Base-by-base conservation (phyloP, 2,888 invertebrate species). In the Galerucella nymphaeae region DNA sequence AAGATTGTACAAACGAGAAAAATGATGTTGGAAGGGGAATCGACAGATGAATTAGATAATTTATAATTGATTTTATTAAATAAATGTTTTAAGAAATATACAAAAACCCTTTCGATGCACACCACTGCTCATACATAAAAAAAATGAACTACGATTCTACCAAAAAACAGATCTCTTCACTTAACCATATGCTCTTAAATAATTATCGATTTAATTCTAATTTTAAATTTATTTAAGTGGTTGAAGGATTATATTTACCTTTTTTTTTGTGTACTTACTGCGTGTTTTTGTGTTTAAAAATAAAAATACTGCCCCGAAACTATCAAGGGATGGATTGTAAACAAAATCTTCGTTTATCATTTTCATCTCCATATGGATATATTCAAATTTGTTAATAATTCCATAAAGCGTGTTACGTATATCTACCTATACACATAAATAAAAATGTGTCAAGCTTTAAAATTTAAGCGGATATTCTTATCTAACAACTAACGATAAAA, bases 1-100 rank as follows among this genome's bases (percentile, higher is more conserved):
- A 87, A 86, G 74, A 81, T 80, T n/a, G 82, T 83, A 4, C 80
- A 81, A 45, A 80, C 76, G 57, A 81, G 78, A 5, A 75, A 85
- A 45, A 76, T 84, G 16, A 82, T 83, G 14, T n/a, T 74, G 59
- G 79, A 77, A 68, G 86, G 85, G 3, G 87, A 88, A 79, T 87
- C 87, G 0, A 85, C 87, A 14, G 86, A 87, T 73, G 87, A 87
- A 71, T 81, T 85, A 80, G 85, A 86, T 70, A 82, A 78, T 74
- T 82, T 72, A 73, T 23, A 38, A 14, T 30, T 18, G 6, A 16
- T 50, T 53, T 53, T 9, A 18, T 53, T 9, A 10, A 53, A 18
- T 53, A 53, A 16, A 18, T 16, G 10, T 53, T 53, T 2, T 16
- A 16, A 53, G 1, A 2, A 16, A n/a, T 8, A 30, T 30, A 30